These are phyloP conservation scores for Mirza zaza DNA, from an alignment of 2,113 vertebrate species.

Conservation along the genomic window DNA sequence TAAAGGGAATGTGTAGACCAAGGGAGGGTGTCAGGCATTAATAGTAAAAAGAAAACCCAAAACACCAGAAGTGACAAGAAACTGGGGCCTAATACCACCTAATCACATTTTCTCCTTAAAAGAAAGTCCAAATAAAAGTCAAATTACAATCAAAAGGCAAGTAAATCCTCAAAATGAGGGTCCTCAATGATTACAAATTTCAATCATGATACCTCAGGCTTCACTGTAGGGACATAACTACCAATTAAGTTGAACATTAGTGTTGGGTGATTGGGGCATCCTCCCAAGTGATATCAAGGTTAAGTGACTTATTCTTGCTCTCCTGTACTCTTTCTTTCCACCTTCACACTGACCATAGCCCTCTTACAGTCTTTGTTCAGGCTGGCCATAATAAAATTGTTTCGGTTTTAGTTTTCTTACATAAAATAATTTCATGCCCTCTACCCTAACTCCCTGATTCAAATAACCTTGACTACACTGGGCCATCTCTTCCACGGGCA, in stretches of 20 bases:
- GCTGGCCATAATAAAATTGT: not conserved
- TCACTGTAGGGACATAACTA: not conserved
- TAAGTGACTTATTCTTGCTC: constrained; percentile 10
- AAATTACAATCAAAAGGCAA: constrained; percentile 37
- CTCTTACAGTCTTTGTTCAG: not conserved
- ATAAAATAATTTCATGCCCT: not conserved
- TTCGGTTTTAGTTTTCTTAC: not conserved
- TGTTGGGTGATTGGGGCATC: not conserved
- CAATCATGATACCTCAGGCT: not conserved
- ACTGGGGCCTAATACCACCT: not conserved
- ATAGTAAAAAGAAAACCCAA: not conserved
- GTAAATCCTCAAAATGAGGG: not conserved
- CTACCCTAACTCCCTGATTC: not conserved
- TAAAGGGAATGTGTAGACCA: constrained; percentile 1
- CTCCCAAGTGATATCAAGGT: not conserved
- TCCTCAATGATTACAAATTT: not conserved
- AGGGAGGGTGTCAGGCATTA: not conserved
- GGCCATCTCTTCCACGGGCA: not conserved
- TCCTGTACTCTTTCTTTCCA: not conserved
- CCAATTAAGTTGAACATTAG: not conserved
- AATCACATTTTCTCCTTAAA: constrained; percentile 2
- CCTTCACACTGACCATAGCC: not conserved
- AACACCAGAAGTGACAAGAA: not conserved
- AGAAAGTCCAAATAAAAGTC: not conserved
- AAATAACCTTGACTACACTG: not conserved